A percentile compares a stretch with the other conserved stretches of the same genome.
These are phyloP conservation scores for Felis chaus DNA, from an alignment of 2,113 vertebrate genomes.

Conservation along the genomic window DNA sequence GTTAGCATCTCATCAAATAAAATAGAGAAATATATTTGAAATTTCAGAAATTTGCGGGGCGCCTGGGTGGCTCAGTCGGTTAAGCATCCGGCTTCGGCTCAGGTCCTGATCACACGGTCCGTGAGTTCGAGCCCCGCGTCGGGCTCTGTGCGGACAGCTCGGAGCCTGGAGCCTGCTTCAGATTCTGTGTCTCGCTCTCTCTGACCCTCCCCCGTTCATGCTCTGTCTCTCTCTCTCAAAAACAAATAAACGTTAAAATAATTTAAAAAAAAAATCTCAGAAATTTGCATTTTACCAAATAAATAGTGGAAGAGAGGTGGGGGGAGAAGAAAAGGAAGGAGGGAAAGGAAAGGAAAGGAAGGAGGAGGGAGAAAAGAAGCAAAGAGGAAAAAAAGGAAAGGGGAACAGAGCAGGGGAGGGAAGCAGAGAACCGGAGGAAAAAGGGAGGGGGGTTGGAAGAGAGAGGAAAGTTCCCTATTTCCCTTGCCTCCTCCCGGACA, in stretches of 20 bases:
- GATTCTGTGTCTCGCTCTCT: too few relatives aligned
- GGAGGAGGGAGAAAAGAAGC: too few relatives aligned
- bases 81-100: too few relatives aligned
- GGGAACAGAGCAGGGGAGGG: fast-evolving
- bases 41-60: neutral
- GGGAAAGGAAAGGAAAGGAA: neutral
- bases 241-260: too few relatives aligned
- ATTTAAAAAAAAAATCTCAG: too few relatives aligned
- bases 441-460: neutral
- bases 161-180: too few relatives aligned
- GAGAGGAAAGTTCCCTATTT: neutral
- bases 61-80: too few relatives aligned
- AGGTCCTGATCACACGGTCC: too few relatives aligned
- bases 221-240: too few relatives aligned
- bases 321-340: neutral
- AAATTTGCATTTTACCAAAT: neutral
- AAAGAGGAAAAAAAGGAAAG: neutral
- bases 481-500: neutral
- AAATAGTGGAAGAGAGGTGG: neutral
- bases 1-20: neutral
- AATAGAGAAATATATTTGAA: neutral
- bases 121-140: too few relatives aligned
- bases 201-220: too few relatives aligned
- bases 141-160: too few relatives aligned
- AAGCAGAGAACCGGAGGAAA: neutral